phyloP scores from a whole-genome alignment of 2,888 invertebrate genomes.

The Ecdyonurus torrentis region DNA sequence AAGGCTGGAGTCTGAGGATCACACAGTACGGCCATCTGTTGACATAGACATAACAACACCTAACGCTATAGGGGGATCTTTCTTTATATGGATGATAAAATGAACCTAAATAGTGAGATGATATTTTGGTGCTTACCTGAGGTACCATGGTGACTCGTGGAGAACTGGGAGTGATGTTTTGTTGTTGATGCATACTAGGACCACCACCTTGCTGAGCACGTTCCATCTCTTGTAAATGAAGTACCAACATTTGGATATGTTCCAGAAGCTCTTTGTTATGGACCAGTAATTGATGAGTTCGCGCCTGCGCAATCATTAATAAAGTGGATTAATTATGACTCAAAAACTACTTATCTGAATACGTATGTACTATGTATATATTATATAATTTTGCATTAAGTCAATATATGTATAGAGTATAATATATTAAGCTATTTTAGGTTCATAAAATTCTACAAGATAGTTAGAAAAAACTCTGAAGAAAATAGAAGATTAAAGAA shows the following conservation, averaged over 20 bases:
- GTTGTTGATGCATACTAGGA: constrained; percentile 9
- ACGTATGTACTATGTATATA: too few relatives aligned
- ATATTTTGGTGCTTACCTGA: constrained; percentile 30
- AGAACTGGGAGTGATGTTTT: constrained; percentile 22
- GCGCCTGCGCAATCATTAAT: constrained; percentile 47
- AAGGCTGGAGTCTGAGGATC: constrained; percentile 18
- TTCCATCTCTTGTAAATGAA: constrained; percentile 77
- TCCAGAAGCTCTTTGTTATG: constrained; percentile 91
- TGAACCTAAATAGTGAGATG: too few relatives aligned
- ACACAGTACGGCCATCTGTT: constrained; percentile 14
- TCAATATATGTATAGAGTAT: too few relatives aligned
- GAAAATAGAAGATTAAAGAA: too few relatives aligned
- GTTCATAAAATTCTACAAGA: too few relatives aligned
- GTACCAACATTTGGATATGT: constrained; percentile 81
- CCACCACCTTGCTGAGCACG: constrained; percentile 20
- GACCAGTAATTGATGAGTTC: constrained; percentile 84
- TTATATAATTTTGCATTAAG: too few relatives aligned
- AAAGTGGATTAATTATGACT: too few relatives aligned
- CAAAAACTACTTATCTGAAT: too few relatives aligned
- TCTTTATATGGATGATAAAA: not conserved
- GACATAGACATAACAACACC: constrained; percentile 4
- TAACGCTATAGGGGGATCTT: not conserved
- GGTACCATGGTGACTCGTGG: constrained; percentile 44
- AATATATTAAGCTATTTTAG: too few relatives aligned
- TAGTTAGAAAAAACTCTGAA: too few relatives aligned